A percentile compares a stretch with the other conserved stretches of the same genome.
phyloP scores from a whole-genome alignment of 2,797 vertebrate species.

The Gymnothorax javanicus region DNA sequence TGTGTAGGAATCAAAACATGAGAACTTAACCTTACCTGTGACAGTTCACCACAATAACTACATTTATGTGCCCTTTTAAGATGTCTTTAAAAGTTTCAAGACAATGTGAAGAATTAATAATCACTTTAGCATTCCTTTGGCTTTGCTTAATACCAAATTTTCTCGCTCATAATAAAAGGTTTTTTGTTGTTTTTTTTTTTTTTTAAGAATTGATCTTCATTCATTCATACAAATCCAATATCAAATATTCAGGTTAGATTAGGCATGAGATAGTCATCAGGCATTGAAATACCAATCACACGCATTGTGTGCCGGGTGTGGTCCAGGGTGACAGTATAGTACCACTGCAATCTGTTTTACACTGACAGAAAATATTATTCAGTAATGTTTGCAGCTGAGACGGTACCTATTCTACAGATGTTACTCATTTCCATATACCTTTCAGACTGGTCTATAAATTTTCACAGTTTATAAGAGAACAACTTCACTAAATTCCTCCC shows the following conservation, averaged over 20 bases:
- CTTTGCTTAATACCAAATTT: not conserved
- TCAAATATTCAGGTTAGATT: slow-evolving; percentile 4
- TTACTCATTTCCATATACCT: not conserved
- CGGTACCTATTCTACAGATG: not conserved
- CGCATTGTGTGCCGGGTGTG: not conserved
- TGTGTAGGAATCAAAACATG: not conserved
- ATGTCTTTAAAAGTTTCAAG: not conserved
- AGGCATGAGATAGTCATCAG: not conserved
- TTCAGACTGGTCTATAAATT: not conserved
- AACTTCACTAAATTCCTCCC: not conserved
- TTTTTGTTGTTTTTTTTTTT: not conserved
- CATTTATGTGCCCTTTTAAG: not conserved
- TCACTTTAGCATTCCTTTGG: not conserved
- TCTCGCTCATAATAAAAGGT: not conserved
- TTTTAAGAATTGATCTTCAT: not conserved
- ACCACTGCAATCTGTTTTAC: not conserved
- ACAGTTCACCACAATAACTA: not conserved
- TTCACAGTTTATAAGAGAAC: not conserved
- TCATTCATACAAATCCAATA: slow-evolving; percentile 15
- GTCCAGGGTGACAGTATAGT: not conserved
- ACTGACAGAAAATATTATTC: not conserved
- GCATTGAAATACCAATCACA: not conserved
- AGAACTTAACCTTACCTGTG: not conserved
- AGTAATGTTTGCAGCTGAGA: not conserved
- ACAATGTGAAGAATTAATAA: not conserved